Evolutionary conservation across 2,888 invertebrate species (phyloP).

Genomic region (Drosophila rubida): DNA sequence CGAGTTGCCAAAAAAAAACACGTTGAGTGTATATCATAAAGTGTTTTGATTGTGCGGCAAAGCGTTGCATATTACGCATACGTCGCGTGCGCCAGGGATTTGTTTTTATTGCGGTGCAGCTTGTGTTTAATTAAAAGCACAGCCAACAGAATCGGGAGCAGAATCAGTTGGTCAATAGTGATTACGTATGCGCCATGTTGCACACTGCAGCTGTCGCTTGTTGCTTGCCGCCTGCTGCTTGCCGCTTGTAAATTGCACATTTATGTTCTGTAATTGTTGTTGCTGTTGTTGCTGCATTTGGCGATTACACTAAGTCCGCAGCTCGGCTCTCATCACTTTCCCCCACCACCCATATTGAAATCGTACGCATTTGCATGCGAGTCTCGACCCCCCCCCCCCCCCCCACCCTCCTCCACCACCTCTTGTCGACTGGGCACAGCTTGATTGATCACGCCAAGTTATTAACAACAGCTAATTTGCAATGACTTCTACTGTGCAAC

Average conservation of each 20-base stretch:
- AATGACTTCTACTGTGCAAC: not conserved
- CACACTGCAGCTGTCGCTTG: conserved; percentile 9
- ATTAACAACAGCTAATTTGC: not conserved
- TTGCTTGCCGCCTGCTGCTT: not conserved
- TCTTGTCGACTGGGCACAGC: not conserved
- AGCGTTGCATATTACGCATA: too few species aligned
- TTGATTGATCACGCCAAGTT: not conserved
- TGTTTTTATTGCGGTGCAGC: too few species aligned
- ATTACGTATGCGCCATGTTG: conserved; percentile 50
- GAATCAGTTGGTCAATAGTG: conserved; percentile 47
- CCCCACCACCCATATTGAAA: not conserved
- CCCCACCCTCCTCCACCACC: too few species aligned
- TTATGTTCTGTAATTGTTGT: conserved; percentile 18
- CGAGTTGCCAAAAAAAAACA: too few species aligned
- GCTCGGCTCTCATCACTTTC: conserved; percentile 15
- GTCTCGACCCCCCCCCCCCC: too few species aligned
- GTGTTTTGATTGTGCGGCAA: too few species aligned
- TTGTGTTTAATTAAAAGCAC: too few species aligned
- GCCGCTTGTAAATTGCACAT: not conserved
- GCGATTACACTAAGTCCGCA: not conserved
- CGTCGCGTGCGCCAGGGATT: too few species aligned
- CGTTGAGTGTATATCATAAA: too few species aligned
- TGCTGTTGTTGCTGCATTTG: conserved; percentile 13
- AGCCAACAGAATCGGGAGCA: too few species aligned
- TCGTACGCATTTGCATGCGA: not conserved